Evolutionary conservation across 2,888 invertebrate genomes (phyloP).

Genomic region (Orchestes rusci): DNA sequence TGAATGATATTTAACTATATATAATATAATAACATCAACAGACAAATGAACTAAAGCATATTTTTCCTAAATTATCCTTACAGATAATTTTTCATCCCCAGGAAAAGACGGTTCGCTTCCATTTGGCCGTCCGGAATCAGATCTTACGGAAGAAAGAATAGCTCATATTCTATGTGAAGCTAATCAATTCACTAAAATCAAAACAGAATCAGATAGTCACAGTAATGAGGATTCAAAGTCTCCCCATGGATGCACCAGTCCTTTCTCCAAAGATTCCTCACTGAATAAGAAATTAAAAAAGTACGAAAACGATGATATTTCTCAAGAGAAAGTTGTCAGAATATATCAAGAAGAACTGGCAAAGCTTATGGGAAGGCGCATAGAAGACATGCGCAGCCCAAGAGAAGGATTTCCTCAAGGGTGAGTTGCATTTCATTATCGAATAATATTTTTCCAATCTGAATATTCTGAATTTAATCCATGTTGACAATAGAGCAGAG

Average conservation of each 20-base stretch:
- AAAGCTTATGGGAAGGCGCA: slow-evolving; percentile 77
- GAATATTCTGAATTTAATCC: not conserved
- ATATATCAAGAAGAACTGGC: slow-evolving; percentile 94
- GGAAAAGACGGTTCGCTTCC: slow-evolving; percentile 77
- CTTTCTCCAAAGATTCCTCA: slow-evolving; percentile 67
- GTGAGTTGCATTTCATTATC: slow-evolving; percentile 46
- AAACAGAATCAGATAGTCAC: slow-evolving; percentile 52
- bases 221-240: slow-evolving; percentile 74
- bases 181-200: slow-evolving; percentile 70
- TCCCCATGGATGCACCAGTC: slow-evolving; percentile 71
- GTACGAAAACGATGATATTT: slow-evolving; percentile 90
- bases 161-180: slow-evolving; percentile 92
- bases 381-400: slow-evolving; percentile 66
- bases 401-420: slow-evolving; percentile 74
- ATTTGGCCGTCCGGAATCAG: slow-evolving; percentile 67
- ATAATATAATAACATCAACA: too few species aligned
- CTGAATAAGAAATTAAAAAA: slow-evolving; percentile 73
- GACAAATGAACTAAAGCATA: slow-evolving; percentile 11
- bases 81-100: slow-evolving; percentile 49
- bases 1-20: too few species aligned
- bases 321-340: slow-evolving; percentile 91
- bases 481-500: slow-evolving; percentile 30
- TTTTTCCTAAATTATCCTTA: slow-evolving; percentile 34
- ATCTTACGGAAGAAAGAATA: slow-evolving; percentile 84
- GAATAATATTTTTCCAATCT: not conserved